A percentile compares a stretch with the other conserved stretches of the same genome.
These are phyloP conservation scores for Clepsis dumicolana DNA, from an alignment of 2,888 invertebrate genomes.

Conservation along the genomic window DNA sequence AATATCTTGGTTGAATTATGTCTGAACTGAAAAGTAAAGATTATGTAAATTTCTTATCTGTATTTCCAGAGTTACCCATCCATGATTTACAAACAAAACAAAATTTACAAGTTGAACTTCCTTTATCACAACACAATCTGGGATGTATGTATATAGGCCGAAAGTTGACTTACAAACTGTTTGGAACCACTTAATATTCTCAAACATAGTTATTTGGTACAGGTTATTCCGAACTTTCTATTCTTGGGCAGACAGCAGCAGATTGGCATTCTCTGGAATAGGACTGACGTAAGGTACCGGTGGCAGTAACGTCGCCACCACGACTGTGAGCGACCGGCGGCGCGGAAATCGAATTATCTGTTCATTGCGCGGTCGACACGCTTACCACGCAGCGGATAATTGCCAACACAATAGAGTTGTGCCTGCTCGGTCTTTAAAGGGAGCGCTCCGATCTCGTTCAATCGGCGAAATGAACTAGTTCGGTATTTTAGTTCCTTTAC, in stretches of 20 bases:
- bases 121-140: not conserved
- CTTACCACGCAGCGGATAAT: too few relatives aligned
- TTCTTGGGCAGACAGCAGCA: slow-evolving; percentile 38
- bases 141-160: not conserved
- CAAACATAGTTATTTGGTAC: slow-evolving; percentile 4
- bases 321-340: too few relatives aligned
- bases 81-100: not conserved
- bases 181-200: slow-evolving; percentile 6
- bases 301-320: not conserved
- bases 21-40: too few relatives aligned
- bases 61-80: not conserved
- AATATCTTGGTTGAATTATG: too few relatives aligned
- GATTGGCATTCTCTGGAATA: slow-evolving; percentile 22
- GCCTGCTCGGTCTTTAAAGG: too few relatives aligned
- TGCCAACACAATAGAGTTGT: too few relatives aligned
- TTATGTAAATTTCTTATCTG: not conserved
- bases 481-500: too few relatives aligned
- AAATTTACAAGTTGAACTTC: not conserved
- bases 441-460: too few relatives aligned
- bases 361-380: too few relatives aligned
- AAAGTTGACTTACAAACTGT: not conserved
- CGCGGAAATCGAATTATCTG: too few relatives aligned
- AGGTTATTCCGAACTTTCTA: slow-evolving; percentile 47
- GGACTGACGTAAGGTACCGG: slow-evolving; percentile 10
- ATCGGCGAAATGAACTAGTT: too few relatives aligned